These are phyloP conservation scores for Tethea ocularis DNA, from an alignment of 2,888 invertebrate species.

Conservation along the genomic window DNA sequence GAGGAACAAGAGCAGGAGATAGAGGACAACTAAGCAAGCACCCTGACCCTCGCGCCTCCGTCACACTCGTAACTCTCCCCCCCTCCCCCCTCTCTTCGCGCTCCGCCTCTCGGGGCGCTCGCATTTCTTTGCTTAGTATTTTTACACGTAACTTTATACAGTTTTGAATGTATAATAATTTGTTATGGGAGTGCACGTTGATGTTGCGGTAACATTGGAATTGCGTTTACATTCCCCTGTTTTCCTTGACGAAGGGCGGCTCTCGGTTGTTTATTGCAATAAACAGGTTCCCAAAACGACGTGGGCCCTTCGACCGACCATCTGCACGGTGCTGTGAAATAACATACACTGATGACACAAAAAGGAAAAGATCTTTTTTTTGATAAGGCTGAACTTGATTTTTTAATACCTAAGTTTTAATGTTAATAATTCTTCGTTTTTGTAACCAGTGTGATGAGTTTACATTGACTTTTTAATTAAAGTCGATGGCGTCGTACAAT, in stretches of 20 bases:
- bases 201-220: conserved; percentile 47
- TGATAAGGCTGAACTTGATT: conserved; percentile 82
- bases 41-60: conserved; percentile 20
- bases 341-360: conserved; percentile 65
- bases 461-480: conserved; percentile 64
- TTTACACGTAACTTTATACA: conserved; percentile 58
- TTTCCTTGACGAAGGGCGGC: conserved; percentile 75
- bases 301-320: conserved; percentile 68
- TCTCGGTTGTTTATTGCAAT: conserved; percentile 74
- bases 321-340: conserved; percentile 59
- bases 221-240: conserved; percentile 77
- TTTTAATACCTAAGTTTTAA: conserved; percentile 78
- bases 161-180: conserved; percentile 53
- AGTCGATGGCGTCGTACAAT: conserved; percentile 73
- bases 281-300: conserved; percentile 66
- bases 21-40: conserved; percentile 81
- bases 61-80: conserved; percentile 30
- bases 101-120: conserved; percentile 42
- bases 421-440: conserved; percentile 68
- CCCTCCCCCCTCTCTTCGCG: conserved; percentile 33
- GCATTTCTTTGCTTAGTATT: conserved; percentile 68
- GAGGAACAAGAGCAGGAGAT: conserved; percentile 90
- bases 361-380: conserved; percentile 79
- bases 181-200: conserved; percentile 57
- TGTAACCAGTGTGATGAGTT: conserved; percentile 74